A percentile compares a stretch with the other conserved stretches of the same genome.
Evolutionary conservation across 92 coral and sea anemone genomes (phyloP).

Genomic region (Scolanthus callimorphus): DNA sequence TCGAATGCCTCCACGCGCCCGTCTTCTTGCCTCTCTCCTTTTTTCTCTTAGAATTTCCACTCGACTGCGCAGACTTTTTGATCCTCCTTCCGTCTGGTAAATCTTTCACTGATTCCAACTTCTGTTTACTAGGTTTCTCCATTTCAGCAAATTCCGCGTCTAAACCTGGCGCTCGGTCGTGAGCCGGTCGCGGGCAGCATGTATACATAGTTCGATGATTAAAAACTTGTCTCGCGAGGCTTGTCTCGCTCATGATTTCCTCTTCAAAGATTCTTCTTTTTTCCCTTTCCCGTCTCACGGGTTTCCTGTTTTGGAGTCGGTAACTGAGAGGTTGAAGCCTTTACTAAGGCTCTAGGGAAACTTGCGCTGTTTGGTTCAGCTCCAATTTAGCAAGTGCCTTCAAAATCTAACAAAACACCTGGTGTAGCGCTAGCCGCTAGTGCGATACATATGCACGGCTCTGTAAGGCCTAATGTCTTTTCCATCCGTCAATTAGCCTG

Average conservation of each 20-base stretch:
- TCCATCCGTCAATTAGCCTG: constrained; percentile 55
- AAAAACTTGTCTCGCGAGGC: too few species aligned
- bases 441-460: constrained; percentile 44
- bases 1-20: constrained; percentile 80
- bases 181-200: background rate
- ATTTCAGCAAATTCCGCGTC: too few species aligned
- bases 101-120: too few species aligned
- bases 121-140: too few species aligned
- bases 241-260: too few species aligned
- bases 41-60: constrained; percentile 45
- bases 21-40: constrained; percentile 52
- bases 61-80: constrained; percentile 28
- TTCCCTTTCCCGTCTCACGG: too few species aligned
- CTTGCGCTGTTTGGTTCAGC: too few species aligned
- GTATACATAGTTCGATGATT: constrained; percentile 2
- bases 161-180: background rate
- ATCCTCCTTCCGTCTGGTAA: constrained; percentile 11
- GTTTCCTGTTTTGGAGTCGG: too few species aligned
- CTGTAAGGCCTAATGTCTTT: constrained; percentile 44
- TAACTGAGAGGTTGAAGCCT: too few species aligned
- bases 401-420: constrained; percentile 72
- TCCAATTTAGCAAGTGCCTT: constrained; percentile 11
- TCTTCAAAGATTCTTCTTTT: too few species aligned
- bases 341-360: too few species aligned
- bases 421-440: constrained; percentile 30